phyloP scores from a whole-genome alignment of 2,113 vertebrate species.

The Ursus arctos region DNA sequence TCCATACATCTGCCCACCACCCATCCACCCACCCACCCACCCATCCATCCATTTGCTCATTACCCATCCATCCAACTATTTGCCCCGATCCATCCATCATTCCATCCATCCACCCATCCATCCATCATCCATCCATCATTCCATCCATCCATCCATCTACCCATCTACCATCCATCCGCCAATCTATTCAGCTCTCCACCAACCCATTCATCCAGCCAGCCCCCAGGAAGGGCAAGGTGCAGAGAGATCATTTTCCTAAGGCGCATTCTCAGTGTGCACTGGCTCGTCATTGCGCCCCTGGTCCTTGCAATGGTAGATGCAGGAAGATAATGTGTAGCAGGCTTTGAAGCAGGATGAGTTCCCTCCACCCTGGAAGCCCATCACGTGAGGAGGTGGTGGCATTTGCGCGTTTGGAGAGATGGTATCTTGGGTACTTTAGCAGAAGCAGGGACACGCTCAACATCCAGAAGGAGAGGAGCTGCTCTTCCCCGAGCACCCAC shows the following conservation, averaged over 20 bases:
- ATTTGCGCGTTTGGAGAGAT: neutral
- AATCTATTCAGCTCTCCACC: too few species aligned
- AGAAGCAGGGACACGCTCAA: neutral
- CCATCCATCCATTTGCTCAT: too few species aligned
- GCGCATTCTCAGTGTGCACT: neutral
- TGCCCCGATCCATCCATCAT: too few species aligned
- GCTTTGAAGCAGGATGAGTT: neutral
- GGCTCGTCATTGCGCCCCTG: neutral
- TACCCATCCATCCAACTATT: too few species aligned
- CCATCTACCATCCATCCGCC: too few species aligned
- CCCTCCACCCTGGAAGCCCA: neutral
- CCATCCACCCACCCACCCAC: too few species aligned
- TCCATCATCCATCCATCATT: neutral
- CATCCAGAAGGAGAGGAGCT: neutral
- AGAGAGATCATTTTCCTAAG: neutral
- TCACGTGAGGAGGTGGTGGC: neutral
- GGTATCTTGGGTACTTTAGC: neutral
- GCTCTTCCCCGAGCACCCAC: neutral
- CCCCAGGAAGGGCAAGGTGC: neutral
- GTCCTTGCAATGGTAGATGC: neutral
- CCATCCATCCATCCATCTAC: too few species aligned
- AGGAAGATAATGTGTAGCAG: neutral
- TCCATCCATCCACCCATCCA: neutral
- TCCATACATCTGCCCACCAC: too few species aligned
- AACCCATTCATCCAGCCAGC: too few species aligned